A percentile compares a stretch with the other conserved stretches of the same genome.
Conservation (phyloP, 2,888 invertebrate genomes). For the Agrotis puta region DNA sequence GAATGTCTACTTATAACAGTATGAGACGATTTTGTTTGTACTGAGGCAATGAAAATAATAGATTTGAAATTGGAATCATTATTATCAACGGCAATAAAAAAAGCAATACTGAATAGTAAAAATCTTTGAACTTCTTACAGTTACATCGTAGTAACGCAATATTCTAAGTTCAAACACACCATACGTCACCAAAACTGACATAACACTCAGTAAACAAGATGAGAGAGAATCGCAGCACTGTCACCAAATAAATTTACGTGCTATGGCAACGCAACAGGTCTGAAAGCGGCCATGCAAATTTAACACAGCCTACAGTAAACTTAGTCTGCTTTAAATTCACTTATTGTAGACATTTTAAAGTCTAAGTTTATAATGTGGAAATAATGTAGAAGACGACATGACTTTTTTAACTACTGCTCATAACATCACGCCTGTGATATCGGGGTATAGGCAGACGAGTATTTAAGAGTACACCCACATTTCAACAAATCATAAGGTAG, state of each 20-base stretch:
- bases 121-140: no score
- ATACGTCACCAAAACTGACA: constrained; percentile 17
- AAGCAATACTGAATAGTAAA: no score
- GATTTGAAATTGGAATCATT: no score
- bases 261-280: constrained; percentile 64
- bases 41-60: no score
- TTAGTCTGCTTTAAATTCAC: constrained; percentile 48
- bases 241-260: constrained; percentile 63
- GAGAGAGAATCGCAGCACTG: constrained; percentile 39
- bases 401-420: not conserved
- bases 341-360: constrained; percentile 28
- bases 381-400: no score
- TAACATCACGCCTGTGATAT: no score
- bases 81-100: no score
- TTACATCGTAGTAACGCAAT: not conserved
- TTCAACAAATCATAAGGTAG: no score
- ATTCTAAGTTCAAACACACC: not conserved
- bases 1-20: not conserved
- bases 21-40: no score
- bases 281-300: constrained; percentile 58
- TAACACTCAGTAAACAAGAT: constrained; percentile 36
- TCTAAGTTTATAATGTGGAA: not conserved
- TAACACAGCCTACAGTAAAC: constrained; percentile 61
- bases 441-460: no score
- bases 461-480: no score